Evolutionary conservation across 2,113 vertebrate species (phyloP).

Genomic region (Pelmatolapia mariae): DNA sequence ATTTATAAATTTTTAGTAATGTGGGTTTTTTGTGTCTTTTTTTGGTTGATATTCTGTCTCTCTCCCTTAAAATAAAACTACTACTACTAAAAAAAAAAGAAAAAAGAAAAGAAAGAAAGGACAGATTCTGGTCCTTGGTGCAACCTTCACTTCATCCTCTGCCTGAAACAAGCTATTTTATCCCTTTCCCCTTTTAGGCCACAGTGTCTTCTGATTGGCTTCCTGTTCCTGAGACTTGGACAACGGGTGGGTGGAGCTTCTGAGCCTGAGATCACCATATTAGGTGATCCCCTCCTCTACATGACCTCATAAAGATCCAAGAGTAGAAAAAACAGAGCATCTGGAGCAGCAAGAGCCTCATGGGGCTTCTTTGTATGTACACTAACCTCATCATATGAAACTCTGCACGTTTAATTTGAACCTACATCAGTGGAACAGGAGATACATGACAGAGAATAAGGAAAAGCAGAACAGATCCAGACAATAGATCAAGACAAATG

Average conservation of each 20-base stretch:
- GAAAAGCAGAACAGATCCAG: neutral
- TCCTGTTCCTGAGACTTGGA: neutral
- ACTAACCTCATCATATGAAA: neutral
- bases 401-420: neutral
- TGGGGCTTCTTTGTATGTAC: neutral
- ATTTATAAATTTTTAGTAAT: neutral
- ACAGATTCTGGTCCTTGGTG: neutral
- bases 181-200: neutral
- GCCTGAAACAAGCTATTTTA: neutral
- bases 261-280: neutral
- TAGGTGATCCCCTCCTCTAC: neutral
- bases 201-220: neutral
- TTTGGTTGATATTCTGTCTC: neutral
- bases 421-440: neutral
- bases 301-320: neutral
- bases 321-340: neutral
- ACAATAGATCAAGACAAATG: neutral
- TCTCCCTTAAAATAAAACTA: neutral
- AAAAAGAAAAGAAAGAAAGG: neutral
- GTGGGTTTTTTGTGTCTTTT: neutral
- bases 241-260: neutral
- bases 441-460: neutral
- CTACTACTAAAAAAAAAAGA: neutral
- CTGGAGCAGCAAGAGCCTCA: neutral
- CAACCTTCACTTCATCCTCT: neutral